These are phyloP conservation scores for Chrysemys picta DNA, from an alignment of 2,113 vertebrate genomes.

Conservation along the genomic window DNA sequence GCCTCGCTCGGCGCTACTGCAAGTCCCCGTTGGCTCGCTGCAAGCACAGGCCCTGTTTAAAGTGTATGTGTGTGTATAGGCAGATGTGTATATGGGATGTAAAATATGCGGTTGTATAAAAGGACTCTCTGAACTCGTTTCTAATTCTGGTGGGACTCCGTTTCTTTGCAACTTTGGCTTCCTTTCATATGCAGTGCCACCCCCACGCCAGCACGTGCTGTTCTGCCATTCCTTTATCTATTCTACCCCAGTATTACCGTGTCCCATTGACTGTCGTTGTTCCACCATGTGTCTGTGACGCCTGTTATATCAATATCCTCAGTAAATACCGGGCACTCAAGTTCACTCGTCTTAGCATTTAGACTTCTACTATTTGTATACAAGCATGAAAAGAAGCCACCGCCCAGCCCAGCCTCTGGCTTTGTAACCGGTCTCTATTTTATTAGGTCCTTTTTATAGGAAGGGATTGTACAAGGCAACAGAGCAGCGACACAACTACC, in stretches of 20 bases:
- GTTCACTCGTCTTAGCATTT: not conserved
- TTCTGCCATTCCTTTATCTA: not conserved
- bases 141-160: not conserved
- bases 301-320: no score
- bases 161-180: not conserved
- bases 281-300: no score
- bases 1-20: not conserved
- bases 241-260: no score
- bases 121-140: slow-evolving; percentile 15
- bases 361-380: not conserved
- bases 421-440: not conserved
- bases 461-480: not conserved
- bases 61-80: slow-evolving; percentile 46
- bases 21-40: fast-evolving
- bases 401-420: not conserved
- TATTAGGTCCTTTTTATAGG: not conserved
- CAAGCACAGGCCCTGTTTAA: not conserved
- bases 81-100: slow-evolving; percentile 59
- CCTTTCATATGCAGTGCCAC: no score
- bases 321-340: no score
- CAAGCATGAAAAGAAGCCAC: not conserved
- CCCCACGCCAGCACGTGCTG: no score
- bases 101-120: slow-evolving; percentile 63
- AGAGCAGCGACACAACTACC: not conserved
- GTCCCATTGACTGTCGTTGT: no score